phyloP scores from a whole-genome alignment of 2,113 vertebrate genomes.

The Smithornis capensis region DNA sequence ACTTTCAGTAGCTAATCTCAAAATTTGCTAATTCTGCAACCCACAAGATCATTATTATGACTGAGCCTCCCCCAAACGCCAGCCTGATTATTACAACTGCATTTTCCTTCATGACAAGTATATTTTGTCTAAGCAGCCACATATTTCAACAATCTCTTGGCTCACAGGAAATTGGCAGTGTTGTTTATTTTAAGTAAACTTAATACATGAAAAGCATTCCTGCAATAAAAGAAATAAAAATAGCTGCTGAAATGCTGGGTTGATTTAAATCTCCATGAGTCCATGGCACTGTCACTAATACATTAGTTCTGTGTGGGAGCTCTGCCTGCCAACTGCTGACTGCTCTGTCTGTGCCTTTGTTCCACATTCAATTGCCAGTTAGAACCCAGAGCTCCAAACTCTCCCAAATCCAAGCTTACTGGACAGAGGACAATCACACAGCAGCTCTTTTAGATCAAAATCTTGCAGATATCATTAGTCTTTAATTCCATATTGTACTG shows the following conservation, averaged over 20 bases:
- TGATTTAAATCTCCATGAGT: neutral
- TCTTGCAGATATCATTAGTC: neutral
- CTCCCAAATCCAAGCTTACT: neutral
- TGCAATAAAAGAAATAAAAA: neutral
- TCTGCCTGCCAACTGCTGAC: neutral
- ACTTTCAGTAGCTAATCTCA: neutral
- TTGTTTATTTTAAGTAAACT: slow-evolving; percentile 19
- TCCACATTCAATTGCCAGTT: neutral
- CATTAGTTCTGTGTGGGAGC: neutral
- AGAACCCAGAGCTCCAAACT: neutral
- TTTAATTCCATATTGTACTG: neutral
- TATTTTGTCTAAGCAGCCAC: slow-evolving; percentile 16
- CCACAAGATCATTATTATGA: neutral
- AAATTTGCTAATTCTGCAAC: neutral
- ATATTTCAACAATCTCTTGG: neutral
- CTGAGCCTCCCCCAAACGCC: neutral
- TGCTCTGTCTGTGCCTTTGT: neutral
- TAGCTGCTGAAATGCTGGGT: neutral
- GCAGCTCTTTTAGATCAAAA: neutral
- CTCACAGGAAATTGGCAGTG: neutral
- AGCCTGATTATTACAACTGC: neutral
- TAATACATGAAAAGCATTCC: slow-evolving; percentile 3
- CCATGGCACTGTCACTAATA: neutral
- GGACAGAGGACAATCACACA: neutral
- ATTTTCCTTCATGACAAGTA: neutral